phyloP scores from a whole-genome alignment of 1,140 invertebrate species.

The Scaptomyza pallida region DNA sequence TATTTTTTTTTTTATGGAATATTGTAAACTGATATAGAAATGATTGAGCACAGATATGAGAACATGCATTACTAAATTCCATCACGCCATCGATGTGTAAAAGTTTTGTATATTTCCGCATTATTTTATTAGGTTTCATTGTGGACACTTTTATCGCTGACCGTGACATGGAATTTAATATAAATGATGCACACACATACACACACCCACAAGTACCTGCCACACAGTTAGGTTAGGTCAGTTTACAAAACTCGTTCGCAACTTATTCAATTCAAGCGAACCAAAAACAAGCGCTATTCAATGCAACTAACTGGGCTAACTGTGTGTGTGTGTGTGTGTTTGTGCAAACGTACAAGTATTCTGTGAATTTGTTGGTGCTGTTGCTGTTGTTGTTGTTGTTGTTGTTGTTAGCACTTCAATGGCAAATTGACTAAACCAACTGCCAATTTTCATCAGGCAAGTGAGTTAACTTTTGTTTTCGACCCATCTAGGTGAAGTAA shows the following conservation, averaged over 20 bases:
- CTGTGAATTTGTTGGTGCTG: no score
- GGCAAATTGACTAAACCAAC: conserved; percentile 47
- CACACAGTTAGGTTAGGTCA: conserved; percentile 60
- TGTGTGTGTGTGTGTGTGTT: neutral
- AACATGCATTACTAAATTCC: neutral
- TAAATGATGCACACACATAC: conserved; percentile 31
- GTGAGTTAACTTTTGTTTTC: conserved; percentile 49
- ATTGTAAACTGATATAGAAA: conserved; percentile 7
- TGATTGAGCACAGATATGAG: neutral
- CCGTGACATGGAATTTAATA: conserved; percentile 68
- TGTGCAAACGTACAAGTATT: no score
- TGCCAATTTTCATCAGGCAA: conserved; percentile 35
- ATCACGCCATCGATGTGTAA: conserved; percentile 13
- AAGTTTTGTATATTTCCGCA: conserved; percentile 22
- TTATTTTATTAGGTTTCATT: conserved; percentile 41
- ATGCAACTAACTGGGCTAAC: conserved; percentile 12
- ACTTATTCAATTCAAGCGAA: conserved; percentile 25
- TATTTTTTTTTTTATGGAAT: neutral
- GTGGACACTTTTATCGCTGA: conserved; percentile 54
- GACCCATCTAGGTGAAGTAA: conserved; percentile 4
- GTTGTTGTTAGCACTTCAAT: conserved; percentile 10
- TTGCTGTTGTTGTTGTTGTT: no score
- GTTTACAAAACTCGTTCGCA: conserved; percentile 24
- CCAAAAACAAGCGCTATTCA: conserved; percentile 21
- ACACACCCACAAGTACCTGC: neutral